Percentiles rank a stretch among this genome's conserved stretches.
Conservation (phyloP, 2,888 invertebrate genomes). For the Rotaria sp. region DNA sequence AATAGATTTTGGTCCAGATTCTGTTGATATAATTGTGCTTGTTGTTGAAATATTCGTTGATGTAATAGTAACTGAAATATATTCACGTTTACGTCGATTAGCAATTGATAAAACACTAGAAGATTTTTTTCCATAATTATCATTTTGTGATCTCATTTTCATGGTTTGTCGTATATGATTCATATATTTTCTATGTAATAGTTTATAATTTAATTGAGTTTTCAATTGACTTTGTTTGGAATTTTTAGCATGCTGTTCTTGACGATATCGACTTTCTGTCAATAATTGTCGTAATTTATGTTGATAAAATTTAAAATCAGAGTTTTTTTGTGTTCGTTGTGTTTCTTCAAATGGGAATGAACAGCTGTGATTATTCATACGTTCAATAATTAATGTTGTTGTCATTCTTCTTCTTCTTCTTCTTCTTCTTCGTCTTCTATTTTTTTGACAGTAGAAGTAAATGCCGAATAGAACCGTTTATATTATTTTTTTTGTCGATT, state of each 20-base stretch:
- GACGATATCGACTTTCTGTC: neutral
- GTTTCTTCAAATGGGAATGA: neutral
- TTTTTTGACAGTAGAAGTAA: neutral
- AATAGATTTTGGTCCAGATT: neutral
- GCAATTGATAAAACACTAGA: neutral
- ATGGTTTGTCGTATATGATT: neutral
- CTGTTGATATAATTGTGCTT: neutral
- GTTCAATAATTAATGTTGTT: neutral
- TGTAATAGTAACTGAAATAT: neutral
- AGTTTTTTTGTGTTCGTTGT: neutral
- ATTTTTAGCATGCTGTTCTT: neutral
- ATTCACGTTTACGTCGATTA: neutral
- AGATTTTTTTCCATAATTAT: neutral
- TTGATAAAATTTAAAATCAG: slow-evolving; percentile 1
- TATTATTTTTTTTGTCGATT: neutral
- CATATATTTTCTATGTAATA: neutral
- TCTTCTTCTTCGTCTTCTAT: no score
- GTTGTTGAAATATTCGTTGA: neutral
- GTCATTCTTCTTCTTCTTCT: neutral
- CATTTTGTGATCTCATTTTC: neutral
- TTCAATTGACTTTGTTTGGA: neutral
- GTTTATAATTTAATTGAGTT: neutral
- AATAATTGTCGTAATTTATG: slow-evolving; percentile 2
- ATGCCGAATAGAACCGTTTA: neutral
- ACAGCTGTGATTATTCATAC: neutral